Evolutionary conservation across 35 echinoderm and acorn worm species (phyloP).

Genomic region (Eucidaris tribuloides): DNA sequence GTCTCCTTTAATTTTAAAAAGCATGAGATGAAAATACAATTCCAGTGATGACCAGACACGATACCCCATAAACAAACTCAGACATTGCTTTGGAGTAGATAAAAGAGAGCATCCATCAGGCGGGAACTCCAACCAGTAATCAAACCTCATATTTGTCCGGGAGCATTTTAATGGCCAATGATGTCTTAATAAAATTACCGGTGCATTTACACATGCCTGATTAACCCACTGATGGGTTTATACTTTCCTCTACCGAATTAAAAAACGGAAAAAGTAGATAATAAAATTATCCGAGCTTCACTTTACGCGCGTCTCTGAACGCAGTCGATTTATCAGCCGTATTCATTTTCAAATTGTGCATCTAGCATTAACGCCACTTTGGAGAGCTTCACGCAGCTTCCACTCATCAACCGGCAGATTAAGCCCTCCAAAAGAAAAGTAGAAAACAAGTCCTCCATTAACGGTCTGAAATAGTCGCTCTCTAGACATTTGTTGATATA

Average conservation of each 20-base stretch:
- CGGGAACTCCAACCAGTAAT: slow-evolving; percentile 1
- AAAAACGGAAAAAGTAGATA: slow-evolving; percentile 12
- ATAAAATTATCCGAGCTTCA: slow-evolving; percentile 20
- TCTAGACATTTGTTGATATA: too few species aligned
- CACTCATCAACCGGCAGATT: not conserved
- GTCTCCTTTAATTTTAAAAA: too few species aligned
- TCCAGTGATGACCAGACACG: too few species aligned
- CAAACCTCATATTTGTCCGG: not conserved
- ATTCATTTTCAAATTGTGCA: not conserved
- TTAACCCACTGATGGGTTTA: not conserved
- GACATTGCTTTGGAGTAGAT: too few species aligned
- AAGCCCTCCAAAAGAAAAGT: not conserved
- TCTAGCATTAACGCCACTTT: not conserved
- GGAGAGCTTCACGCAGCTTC: not conserved
- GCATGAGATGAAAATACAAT: too few species aligned
- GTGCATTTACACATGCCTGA: slow-evolving; percentile 19
- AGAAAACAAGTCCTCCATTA: not conserved
- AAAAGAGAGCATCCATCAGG: too few species aligned
- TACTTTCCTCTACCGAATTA: not conserved
- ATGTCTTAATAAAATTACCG: slow-evolving; percentile 18
- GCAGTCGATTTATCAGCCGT: not conserved
- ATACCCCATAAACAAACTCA: too few species aligned
- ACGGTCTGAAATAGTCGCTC: not conserved
- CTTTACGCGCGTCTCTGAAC: not conserved
- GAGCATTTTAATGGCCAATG: not conserved